Base-by-base conservation (phyloP, 2,888 invertebrate species). In the Megaustenia siamemsis region DNA sequence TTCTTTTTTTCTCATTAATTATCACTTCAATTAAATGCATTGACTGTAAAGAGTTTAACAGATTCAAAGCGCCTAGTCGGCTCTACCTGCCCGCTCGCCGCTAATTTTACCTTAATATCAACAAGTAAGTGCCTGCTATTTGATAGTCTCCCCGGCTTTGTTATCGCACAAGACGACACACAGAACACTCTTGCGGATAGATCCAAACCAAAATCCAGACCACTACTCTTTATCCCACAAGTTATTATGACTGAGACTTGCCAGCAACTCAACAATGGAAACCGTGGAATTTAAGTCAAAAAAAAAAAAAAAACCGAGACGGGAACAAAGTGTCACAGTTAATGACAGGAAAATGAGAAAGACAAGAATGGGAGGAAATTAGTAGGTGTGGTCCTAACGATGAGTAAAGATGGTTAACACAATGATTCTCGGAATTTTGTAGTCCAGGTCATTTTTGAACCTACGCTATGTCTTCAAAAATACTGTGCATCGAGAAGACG, bases 51-150 rank as follows among this genome's bases (percentile, higher is more conserved):
- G n/a, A n/a, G n/a, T n/a, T n/a, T n/a, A n/a, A n/a, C n/a, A n/a
- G n/a, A n/a, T n/a, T n/a, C n/a, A n/a, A n/a, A n/a, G n/a, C n/a
- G 28, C 63, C 32, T 63, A 32, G 63, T 63, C 1, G 12, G 6
- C 32, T 63, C 63, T 63, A 1, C 12, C 1, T 1, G 63, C 28
- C 18, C 28, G 32, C 12, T 63, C 32, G 12, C 32, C 32, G 32
- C 63, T 32, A n/a, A 28, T 63, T 32, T 63, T 32, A 63, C 8
- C 32, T 82, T 43, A 77, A 82, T 76, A 77, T 71, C 69, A 68
- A 77, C 82, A 82, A 82, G 82, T 82, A 77, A 82, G 69, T 68
- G 56, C 76, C 24, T 66, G 75, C 76, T 82, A 82, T 82, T 85
- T 82, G 69, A 82, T 77, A 82, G 45, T 56, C 77, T 76, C 63